phyloP scores from a whole-genome alignment of 2,797 vertebrate species.

The Neosalanx taihuensis region DNA sequence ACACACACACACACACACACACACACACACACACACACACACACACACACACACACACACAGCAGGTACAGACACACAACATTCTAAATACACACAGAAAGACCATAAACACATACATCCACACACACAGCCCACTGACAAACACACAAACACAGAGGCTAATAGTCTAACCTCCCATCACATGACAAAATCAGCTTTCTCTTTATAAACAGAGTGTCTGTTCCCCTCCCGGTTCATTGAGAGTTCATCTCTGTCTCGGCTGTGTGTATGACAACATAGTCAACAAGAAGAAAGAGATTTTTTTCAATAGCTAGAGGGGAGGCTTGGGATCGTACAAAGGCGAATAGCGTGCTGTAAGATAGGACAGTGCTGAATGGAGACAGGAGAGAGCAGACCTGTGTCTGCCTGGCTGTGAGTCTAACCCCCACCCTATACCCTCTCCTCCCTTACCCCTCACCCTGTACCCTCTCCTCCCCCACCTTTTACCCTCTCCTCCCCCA shows the following conservation, averaged over 20 bases:
- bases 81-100: not conserved
- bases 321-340: no score
- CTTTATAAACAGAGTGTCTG: not conserved
- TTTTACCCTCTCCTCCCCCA: not conserved
- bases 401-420: no score
- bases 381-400: no score
- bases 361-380: not conserved
- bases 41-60: not conserved
- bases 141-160: not conserved
- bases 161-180: not conserved
- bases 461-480: not conserved
- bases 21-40: not conserved
- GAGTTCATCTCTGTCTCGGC: not conserved
- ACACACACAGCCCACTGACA: no score
- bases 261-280: not conserved
- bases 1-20: conserved; percentile 3
- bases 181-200: not conserved
- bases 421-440: no score
- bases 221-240: not conserved
- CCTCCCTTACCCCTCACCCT: not conserved
- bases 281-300: not conserved
- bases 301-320: not conserved
- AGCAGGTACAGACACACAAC: not conserved
- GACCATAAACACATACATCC: no score
- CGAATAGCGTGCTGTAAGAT: not conserved